Base-by-base conservation (phyloP, 2,797 vertebrate genomes). In the Mycteria americana region DNA sequence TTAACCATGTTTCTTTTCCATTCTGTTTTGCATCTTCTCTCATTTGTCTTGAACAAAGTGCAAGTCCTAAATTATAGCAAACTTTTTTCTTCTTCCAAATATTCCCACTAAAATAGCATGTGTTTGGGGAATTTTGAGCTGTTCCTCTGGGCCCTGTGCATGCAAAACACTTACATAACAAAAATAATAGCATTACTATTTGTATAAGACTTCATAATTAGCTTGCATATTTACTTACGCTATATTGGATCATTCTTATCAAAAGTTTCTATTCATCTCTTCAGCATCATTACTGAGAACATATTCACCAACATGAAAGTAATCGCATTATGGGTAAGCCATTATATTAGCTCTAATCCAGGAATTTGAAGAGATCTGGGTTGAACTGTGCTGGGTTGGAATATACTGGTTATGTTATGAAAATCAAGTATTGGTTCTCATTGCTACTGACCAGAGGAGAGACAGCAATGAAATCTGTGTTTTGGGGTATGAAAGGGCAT, bases 1-100 rank as follows among this genome's bases (percentile, higher is more conserved):
- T 95, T 41, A 82, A 84, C 94, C 91, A 89, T 88, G 68, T 51
- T 79, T 95, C 78, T 93, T 73, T 96, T 84, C 89, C 89, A 60
- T 88, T 96, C 92, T 96, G 92, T 88, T 97, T 96, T 97, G 78
- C 91, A 95, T 94, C 94, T 86, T 92, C 87, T 79, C 85, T 88
- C 89, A 86, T 96, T 92, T 95, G 84, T 89, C 81, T 89, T 37
- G 65, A 95, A 93, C 91, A 95, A 97, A 96, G 74, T 88, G 69
- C 48, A 51, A 91, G 43, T 78, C 60, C 89, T 94, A 92, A 96
- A 91, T 94, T 88, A 88, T 3, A 79, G 89, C 57, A 50, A 94
- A 93, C 94, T 86, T 95, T 92, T 94, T 85, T 96, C 87, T 89
- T 78, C 59, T 91, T 97, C 97, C 92, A 96, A 92, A 94, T 27